Conservation (phyloP, 2,888 invertebrate genomes). For the Dichetophora obliterata region DNA sequence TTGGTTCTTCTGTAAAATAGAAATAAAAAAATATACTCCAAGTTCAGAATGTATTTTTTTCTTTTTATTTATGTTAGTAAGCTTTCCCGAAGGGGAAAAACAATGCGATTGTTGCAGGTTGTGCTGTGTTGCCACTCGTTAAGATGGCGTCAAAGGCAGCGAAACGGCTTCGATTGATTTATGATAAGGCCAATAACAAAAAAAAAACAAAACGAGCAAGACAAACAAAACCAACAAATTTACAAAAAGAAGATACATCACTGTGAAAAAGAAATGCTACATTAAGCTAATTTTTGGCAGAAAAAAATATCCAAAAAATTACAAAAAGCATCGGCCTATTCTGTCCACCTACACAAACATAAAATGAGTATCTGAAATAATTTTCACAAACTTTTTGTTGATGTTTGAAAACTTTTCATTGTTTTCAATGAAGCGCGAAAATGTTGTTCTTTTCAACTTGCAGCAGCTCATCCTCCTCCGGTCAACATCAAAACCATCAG, state of each 20-base stretch:
- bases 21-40: too few relatives aligned
- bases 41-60: too few relatives aligned
- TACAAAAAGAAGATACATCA: not conserved
- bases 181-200: conserved; percentile 12
- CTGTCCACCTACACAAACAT: conserved; percentile 20
- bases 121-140: not conserved
- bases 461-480: not conserved
- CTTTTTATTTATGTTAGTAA: too few relatives aligned
- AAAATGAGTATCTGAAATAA: conserved; percentile 18
- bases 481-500: too few relatives aligned
- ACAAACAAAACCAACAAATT: not conserved
- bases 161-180: conserved; percentile 12
- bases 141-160: not conserved
- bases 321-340: not conserved
- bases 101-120: not conserved
- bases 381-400: not conserved
- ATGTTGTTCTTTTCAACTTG: conserved; percentile 22
- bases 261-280: not conserved
- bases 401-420: conserved; percentile 6
- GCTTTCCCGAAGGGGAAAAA: not conserved
- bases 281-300: not conserved
- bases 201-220: not conserved
- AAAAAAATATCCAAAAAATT: not conserved
- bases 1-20: too few relatives aligned
- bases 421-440: conserved; percentile 23